phyloP scores from a whole-genome alignment of 2,113 vertebrate species.

The Glaucidium brasilianum region DNA sequence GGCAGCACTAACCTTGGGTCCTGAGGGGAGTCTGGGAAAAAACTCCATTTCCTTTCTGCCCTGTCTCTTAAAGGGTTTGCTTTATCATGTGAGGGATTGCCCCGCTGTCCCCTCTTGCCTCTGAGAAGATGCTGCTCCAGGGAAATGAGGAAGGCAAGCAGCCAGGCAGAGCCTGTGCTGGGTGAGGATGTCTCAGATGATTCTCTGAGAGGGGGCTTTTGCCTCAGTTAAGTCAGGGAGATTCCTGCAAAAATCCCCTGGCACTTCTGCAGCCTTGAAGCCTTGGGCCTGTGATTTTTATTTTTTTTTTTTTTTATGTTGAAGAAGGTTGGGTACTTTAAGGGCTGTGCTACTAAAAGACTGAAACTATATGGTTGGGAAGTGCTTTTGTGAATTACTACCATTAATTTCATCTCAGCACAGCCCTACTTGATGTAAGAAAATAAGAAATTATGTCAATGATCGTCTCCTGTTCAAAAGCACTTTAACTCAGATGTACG shows the following conservation, averaged over 20 bases:
- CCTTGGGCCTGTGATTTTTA: not conserved
- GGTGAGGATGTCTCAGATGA: not conserved
- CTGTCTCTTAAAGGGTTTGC: not conserved
- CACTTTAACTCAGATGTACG: not conserved
- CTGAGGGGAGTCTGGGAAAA: not conserved
- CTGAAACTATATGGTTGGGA: fast-evolving
- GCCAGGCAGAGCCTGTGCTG: not conserved
- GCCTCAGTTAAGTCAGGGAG: not conserved
- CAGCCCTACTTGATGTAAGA: not conserved
- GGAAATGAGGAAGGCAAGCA: not conserved
- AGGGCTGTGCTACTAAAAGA: not conserved
- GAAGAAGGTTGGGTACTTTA: not conserved
- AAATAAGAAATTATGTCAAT: not conserved
- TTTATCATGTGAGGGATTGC: not conserved
- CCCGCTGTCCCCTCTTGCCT: not conserved
- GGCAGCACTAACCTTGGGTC: not conserved
- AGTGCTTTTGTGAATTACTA: not conserved
- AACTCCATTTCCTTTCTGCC: not conserved
- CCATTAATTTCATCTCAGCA: not conserved
- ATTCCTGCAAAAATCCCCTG: not conserved
- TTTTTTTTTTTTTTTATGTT: not conserved
- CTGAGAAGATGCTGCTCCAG: not conserved
- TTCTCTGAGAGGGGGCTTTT: not conserved
- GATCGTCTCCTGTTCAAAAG: not conserved
- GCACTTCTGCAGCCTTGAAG: not conserved